Base-by-base conservation (phyloP, 2,888 invertebrate genomes). In the Zele albiditarsus region DNA sequence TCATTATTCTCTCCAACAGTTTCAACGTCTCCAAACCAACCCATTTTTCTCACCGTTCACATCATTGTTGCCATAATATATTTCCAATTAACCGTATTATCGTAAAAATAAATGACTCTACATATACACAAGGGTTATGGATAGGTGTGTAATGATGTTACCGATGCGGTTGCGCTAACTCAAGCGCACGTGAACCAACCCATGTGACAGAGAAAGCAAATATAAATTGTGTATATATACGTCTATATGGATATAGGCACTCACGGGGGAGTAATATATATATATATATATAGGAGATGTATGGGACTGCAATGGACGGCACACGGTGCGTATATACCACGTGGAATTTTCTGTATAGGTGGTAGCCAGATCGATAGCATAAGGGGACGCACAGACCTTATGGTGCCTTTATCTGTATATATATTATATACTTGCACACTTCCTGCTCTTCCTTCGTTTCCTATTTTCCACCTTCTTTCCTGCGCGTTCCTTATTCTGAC, bases 381-480 rank as follows among this genome's bases (percentile, higher is more conserved):
- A 86, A 86, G 84, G 85, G 86, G 82, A 81, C 66, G 58, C 71
- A 83, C 83, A 84, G 84, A 86, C 86, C 86, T 86, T 85, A 86
- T 86, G 86, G 86, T 86, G 84, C 84, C 84, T 84, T 80, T 71
- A 28, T 60, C 23, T 20, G 23, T 33, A 12, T n/a, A 20, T 31
- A 5, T 63, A 63, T 63, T 33, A 20, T 25, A 25, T 31, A 10
- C 63, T 63, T 25, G 33, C 63, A 14, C 70, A 65, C 33, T 72
- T 62, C 68, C 62, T 70, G 79, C 75, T 73, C 63, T 62, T 67
- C 62, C 70, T 70, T 49, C 60, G 49, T 62, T 38, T 66, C 33
- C 70, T 33, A 49, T 70, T 73, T 60, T 76, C 63, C 71, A 73
- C 71, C 66, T 49, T 28, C 23, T 33, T 42, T 72, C 60, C 73